Conservation (phyloP, 2,797 vertebrate species). For the Sebastes alutus region DNA sequence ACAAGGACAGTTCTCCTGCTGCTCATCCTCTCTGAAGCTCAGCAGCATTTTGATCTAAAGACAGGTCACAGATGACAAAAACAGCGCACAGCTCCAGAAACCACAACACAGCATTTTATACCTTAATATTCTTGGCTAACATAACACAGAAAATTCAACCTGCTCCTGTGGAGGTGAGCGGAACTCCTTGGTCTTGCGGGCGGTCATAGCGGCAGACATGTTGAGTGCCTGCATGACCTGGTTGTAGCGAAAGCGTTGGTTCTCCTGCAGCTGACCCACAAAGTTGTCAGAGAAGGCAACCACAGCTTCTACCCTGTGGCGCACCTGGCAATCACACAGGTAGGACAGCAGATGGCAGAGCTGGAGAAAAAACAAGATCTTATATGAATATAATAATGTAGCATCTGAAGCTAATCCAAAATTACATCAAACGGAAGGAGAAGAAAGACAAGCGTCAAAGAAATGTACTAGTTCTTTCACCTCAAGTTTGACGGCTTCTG, state of each 20-base stretch:
- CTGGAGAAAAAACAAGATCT: constrained; percentile 65
- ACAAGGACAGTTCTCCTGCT: constrained; percentile 89
- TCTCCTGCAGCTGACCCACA: constrained; percentile 91
- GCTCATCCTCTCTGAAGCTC: constrained; percentile 89
- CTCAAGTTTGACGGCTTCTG: constrained; percentile 94
- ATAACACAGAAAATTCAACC: constrained; percentile 74
- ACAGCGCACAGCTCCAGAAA: not conserved
- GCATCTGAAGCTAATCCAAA: not conserved
- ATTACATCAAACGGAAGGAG: not conserved
- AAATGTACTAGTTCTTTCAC: constrained; percentile 64
- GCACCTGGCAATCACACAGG: constrained; percentile 92
- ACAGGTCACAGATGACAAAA: not conserved
- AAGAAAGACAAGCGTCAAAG: not conserved
- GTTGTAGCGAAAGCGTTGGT: constrained; percentile 93
- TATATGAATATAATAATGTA: not conserved
- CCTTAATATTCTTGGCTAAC: not conserved
- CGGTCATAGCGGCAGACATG: constrained; percentile 95
- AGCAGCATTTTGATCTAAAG: constrained; percentile 94
- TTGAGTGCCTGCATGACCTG: constrained; percentile 96
- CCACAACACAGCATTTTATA: not conserved
- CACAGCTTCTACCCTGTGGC: constrained; percentile 92
- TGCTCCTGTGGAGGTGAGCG: constrained; percentile 94
- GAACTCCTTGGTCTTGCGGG: constrained; percentile 95
- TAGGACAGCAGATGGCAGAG: constrained; percentile 93
- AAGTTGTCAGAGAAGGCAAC: constrained; percentile 92